Evolutionary conservation across 2,888 invertebrate species (phyloP), one percentile per base, ranked within the genome.

Genomic region (Ormyrus pomaceus): DNA sequence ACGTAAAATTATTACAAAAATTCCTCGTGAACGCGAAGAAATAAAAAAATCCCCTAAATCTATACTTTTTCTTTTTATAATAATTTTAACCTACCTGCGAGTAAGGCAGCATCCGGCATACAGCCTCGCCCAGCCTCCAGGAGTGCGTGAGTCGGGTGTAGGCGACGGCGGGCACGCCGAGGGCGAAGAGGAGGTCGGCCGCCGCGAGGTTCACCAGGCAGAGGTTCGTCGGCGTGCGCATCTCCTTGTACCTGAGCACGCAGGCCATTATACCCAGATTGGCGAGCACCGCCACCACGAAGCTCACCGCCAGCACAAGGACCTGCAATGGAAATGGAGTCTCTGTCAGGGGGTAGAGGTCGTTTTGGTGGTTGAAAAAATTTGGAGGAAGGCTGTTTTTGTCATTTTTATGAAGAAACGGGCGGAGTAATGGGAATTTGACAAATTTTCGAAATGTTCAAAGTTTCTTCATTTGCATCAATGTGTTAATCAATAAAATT

Each of bases 181-280:
- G 83, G 45, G 92, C 92, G 85, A 93, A 93, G 69, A 93, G 87
- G 80, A 95, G 89, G 90, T 95, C 95, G 45, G 95, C 93, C 80
- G 94, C 93, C 11, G 95, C 94, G 85, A 93, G 88, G 87, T 93
- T 93, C 83, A 93, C 91, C 74, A 93, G 91, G 87, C 93, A 93
- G 84, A 92, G 92, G 86, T 93, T 93, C 82, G 92, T 92, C 79
- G 93, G 93, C 55, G 93, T 93, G 84, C 92, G 89, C 91, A 93
- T 92, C 85, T 92, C 92, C 59, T 92, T 87, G 84, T 91, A 93
- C 87, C 92, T 90, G 76, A 92, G 88, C 72, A 93, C 91, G 82
- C 92, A 92, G 56, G 91, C 88, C 10, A 92, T 91, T 80, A 93
- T 92, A 70, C 92, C 91, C 59, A 91, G 87, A 86, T 93, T 93